Base-by-base conservation (phyloP, 2,113 vertebrate species). In the Morone chrysops region DNA sequence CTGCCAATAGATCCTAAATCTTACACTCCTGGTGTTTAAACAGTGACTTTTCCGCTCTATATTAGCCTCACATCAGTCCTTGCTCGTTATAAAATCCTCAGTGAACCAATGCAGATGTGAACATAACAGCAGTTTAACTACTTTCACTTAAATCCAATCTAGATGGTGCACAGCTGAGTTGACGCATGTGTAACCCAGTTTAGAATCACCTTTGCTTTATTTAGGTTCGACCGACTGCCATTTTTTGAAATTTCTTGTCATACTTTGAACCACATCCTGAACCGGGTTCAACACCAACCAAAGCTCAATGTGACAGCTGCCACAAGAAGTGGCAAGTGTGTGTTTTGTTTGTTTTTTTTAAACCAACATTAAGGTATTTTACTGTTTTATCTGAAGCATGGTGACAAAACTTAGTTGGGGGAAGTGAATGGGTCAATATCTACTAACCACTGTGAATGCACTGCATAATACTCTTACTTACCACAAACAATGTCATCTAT, bases 241-340 rank as follows among this genome's bases (percentile, higher is more conserved):
- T 18, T 25, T 51, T 11, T n/a, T 10, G 16, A 68, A 18, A 51
- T 53, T 18, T 70, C 22, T 43, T 31, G 12, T 73, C 18, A 63
- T 22, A 25, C 56, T 57, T 51, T 70, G 53, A 66, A 75, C 63
- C 60, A 70, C 85, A 47, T 47, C 45, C 12, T 47, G 11, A 13
- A 47, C 45, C n/a, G 3, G 41, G 45, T 11, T 25, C 57, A 45
- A 71, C 78, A 70, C 31, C 41, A 45, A 25, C 13, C 36, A 77
- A n/a, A 25, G 4, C 50, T 57, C 14, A 36, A 11, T 36, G 54
- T 41, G 31, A n/a, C 16, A 10, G 31, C 59, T 38, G 41, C 68
- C 17, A 48, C 36, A 61, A 22, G 50, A 41, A n/a, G 50, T n/a
- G 22, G 36, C 51, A 60, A 67, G 36, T 67, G 61, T 63, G 53